phyloP scores from a whole-genome alignment of 2,888 invertebrate genomes.

The Kryphioiulus occultus region DNA sequence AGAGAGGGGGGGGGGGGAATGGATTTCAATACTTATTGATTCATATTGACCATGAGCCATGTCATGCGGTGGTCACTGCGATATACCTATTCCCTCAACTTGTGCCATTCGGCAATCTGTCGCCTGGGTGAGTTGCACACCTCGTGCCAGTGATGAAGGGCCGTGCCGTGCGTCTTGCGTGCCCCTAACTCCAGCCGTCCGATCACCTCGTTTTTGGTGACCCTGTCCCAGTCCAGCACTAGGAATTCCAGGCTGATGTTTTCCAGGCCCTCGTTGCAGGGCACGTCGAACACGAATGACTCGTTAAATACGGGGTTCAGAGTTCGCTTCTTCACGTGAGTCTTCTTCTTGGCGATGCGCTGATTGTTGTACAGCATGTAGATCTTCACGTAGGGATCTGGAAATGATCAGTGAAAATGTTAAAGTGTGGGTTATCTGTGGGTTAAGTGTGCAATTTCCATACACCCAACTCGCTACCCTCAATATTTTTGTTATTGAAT shows the following conservation, averaged over 20 bases:
- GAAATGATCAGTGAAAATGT: slow-evolving; percentile 51
- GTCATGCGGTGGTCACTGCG: background rate
- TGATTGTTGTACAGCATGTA: slow-evolving; percentile 97
- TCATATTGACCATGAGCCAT: background rate
- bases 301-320: slow-evolving; percentile 99
- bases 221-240: slow-evolving; percentile 95
- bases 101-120: slow-evolving; percentile 99
- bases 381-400: slow-evolving; percentile 96
- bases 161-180: slow-evolving; percentile 76
- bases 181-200: slow-evolving; percentile 90
- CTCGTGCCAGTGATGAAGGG: slow-evolving; percentile 96
- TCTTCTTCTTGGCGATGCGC: slow-evolving; percentile 98
- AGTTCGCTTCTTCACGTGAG: slow-evolving; percentile 97
- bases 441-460: too few relatives aligned
- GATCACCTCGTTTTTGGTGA: slow-evolving; percentile 98
- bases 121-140: slow-evolving; percentile 95
- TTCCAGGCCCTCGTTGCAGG: slow-evolving; percentile 78
- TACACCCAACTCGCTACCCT: too few relatives aligned
- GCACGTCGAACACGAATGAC: slow-evolving; percentile 97
- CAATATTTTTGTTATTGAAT: too few relatives aligned
- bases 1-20: background rate
- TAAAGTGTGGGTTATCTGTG: too few relatives aligned
- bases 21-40: background rate
- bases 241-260: slow-evolving; percentile 86
- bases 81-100: slow-evolving; percentile 88